Percentiles rank a stretch among this genome's conserved stretches.
Evolutionary conservation across 2,888 invertebrate genomes (phyloP).

Genomic region (Saturnia pavonia): DNA sequence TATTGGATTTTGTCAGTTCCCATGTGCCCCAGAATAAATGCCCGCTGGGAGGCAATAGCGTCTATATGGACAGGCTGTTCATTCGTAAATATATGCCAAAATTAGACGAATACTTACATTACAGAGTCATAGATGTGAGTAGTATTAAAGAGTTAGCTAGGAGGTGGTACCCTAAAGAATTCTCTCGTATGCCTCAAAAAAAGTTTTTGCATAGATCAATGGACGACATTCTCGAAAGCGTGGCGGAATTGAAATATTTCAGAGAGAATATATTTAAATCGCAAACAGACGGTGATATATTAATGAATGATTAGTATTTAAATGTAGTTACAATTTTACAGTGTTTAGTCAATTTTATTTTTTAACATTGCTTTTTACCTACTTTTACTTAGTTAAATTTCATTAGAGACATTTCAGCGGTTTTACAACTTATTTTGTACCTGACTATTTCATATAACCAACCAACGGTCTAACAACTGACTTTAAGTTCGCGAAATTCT

Average conservation of each 20-base stretch:
- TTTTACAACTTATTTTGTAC: too few relatives aligned
- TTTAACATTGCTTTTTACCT: too few relatives aligned
- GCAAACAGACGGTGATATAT: conserved; percentile 8
- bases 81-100: conserved; percentile 91
- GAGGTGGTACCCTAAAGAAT: conserved; percentile 88
- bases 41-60: conserved; percentile 93
- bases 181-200: conserved; percentile 83
- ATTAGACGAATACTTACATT: conserved; percentile 90
- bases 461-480: too few relatives aligned
- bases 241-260: conserved; percentile 92
- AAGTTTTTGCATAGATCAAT: conserved; percentile 86
- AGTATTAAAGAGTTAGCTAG: conserved; percentile 92
- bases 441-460: too few relatives aligned
- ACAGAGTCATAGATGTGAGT: conserved; percentile 96
- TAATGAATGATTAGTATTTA: not conserved
- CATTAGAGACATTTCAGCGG: too few relatives aligned
- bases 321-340: too few relatives aligned
- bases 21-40: conserved; percentile 82
- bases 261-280: conserved; percentile 84
- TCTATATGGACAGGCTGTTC: conserved; percentile 93
- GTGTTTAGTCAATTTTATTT: too few relatives aligned
- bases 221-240: conserved; percentile 93
- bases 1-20: conserved; percentile 87
- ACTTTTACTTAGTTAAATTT: too few relatives aligned
- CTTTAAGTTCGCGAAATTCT: too few relatives aligned